A percentile compares a stretch with the other conserved stretches of the same genome.
phyloP scores from a whole-genome alignment of 2,888 invertebrate genomes.

The Drosophila anomalata region DNA sequence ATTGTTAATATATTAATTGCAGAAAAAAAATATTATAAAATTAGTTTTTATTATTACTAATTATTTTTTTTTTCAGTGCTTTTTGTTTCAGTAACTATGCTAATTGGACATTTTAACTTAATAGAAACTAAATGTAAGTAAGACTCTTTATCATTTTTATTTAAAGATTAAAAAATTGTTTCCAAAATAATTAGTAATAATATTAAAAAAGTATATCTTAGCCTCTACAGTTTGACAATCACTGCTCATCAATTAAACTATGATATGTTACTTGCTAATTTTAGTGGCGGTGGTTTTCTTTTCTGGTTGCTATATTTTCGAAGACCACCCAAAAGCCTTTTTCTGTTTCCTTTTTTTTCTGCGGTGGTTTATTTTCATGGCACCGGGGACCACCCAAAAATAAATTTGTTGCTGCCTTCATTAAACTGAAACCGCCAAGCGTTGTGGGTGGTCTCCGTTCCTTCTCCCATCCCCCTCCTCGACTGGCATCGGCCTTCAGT shows the following conservation, averaged over 20 bases:
- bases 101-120: too few species aligned
- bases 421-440: constrained; percentile 69
- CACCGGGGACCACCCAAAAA: constrained; percentile 66
- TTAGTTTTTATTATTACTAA: not conserved
- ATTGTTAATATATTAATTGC: not conserved
- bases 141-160: not conserved
- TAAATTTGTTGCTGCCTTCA: constrained; percentile 68
- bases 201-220: not conserved
- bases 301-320: constrained; percentile 18
- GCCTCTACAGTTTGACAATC: constrained; percentile 42
- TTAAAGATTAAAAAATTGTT: not conserved
- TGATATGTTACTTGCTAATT: constrained; percentile 28
- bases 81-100: too few species aligned
- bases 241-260: constrained; percentile 1
- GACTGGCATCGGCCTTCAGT: constrained; percentile 66
- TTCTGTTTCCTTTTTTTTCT: constrained; percentile 22
- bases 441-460: constrained; percentile 66
- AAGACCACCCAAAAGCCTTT: constrained; percentile 34
- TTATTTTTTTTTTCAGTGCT: too few species aligned
- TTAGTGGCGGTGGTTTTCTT: constrained; percentile 47
- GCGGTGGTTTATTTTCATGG: constrained; percentile 28
- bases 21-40: not conserved
- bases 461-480: constrained; percentile 32
- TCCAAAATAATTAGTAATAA: not conserved
- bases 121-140: not conserved